A percentile compares a stretch with the other conserved stretches of the same genome.
These are phyloP conservation scores for Idaea straminata DNA, from an alignment of 2,888 invertebrate genomes.

Conservation along the genomic window DNA sequence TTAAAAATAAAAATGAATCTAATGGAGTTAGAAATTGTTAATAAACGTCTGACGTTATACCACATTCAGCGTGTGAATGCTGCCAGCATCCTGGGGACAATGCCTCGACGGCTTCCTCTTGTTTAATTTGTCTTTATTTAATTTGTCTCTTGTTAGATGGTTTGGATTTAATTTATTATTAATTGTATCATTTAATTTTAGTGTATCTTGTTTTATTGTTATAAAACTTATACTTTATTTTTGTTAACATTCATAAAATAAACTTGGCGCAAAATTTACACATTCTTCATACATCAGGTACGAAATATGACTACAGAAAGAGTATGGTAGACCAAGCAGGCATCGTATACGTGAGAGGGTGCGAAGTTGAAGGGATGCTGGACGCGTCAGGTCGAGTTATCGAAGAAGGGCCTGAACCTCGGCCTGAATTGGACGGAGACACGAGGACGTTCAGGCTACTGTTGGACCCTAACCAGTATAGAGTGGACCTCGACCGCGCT, in stretches of 20 bases:
- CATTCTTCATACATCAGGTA: constrained; percentile 65
- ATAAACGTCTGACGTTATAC: too few species aligned
- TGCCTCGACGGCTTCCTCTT: too few species aligned
- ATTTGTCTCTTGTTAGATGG: too few species aligned
- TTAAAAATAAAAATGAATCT: too few species aligned
- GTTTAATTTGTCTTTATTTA: too few species aligned
- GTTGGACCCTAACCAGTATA: constrained; percentile 98
- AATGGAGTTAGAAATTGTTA: too few species aligned
- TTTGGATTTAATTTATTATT: too few species aligned
- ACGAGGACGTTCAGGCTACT: constrained; percentile 95
- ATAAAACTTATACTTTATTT: too few species aligned
- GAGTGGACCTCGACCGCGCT: constrained; percentile 92
- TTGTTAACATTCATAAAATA: not conserved
- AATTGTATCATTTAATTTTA: constrained; percentile 10
- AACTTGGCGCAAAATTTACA: not conserved
- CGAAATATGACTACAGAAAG: constrained; percentile 88
- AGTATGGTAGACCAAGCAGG: constrained; percentile 97
- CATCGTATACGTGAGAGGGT: constrained; percentile 94
- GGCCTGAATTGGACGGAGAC: constrained; percentile 92
- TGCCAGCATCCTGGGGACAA: too few species aligned
- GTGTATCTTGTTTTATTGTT: not conserved
- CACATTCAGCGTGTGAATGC: too few species aligned
- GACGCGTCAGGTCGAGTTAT: constrained; percentile 97
- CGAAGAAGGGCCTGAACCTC: constrained; percentile 96
- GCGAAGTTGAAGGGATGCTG: constrained; percentile 99